These are phyloP conservation scores for Melinaea menophilus DNA, from an alignment of 2,888 invertebrate genomes.

Conservation along the genomic window DNA sequence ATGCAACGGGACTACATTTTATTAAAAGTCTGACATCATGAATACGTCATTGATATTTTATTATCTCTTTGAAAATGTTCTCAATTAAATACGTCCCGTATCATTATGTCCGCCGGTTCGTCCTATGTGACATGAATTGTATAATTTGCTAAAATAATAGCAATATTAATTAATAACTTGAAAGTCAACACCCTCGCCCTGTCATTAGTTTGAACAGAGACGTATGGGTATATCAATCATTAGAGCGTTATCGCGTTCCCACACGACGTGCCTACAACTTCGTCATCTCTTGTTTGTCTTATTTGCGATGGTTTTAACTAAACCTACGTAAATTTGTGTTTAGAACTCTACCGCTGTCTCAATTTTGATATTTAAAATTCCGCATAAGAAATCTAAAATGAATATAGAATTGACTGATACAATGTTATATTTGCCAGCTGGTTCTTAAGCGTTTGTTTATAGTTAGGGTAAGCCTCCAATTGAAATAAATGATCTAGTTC, in stretches of 20 bases:
- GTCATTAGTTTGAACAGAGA: slow-evolving; percentile 72
- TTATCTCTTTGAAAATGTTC: slow-evolving; percentile 19
- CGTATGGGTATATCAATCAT: slow-evolving; percentile 74
- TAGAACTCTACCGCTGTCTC: slow-evolving; percentile 10
- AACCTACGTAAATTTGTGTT: slow-evolving; percentile 37
- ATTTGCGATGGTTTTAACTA: slow-evolving; percentile 40
- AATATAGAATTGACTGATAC: no score
- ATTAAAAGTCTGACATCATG: slow-evolving; percentile 24
- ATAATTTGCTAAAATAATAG: slow-evolving; percentile 66
- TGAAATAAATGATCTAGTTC: no score
- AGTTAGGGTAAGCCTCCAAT: no score
- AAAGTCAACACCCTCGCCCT: slow-evolving; percentile 74
- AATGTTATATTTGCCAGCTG: no score
- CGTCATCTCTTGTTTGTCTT: slow-evolving; percentile 55
- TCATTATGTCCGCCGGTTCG: slow-evolving; percentile 27
- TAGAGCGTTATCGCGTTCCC: slow-evolving; percentile 64
- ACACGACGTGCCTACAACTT: slow-evolving; percentile 62
- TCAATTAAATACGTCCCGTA: slow-evolving; percentile 26
- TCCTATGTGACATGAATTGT: slow-evolving; percentile 35
- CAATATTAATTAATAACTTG: slow-evolving; percentile 75
- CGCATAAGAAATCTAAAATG: no score
- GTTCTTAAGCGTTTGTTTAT: no score
- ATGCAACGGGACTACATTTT: slow-evolving; percentile 20
- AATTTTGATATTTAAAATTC: no score
- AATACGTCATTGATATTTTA: slow-evolving; percentile 13